Base-by-base conservation (phyloP, 2,888 invertebrate genomes). In the Ligdia adustata region DNA sequence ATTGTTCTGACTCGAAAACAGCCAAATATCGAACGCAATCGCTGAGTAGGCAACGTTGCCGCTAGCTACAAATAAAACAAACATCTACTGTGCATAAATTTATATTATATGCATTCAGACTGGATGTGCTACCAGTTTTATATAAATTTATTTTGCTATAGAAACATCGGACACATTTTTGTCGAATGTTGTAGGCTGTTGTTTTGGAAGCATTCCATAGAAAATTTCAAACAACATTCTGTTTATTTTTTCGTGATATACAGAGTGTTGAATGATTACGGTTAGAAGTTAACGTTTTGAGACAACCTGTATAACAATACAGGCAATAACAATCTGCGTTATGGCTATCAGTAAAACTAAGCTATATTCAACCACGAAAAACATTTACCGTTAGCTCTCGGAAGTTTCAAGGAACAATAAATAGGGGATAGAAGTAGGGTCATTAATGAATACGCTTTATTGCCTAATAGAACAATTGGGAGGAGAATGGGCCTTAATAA, bases 1-100 rank as follows among this genome's bases (percentile, higher is more conserved):
- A 66, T 62, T 63, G 66, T 72, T 69, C 60, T 53, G 49, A 56
- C 57, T 57, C 64, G 62, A 58, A 69, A 64, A 60, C 59, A 55
- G 54, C 62, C 55, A 65, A 69, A 66, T 66, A 69, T 66, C 58
- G 64, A 64, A 62, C 62, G 64, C 64, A 69, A 67, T 57, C 55
- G 62, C 58, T 62, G 61, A 66, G 61, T 66, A 63, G 62, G 65
- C 66, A 68, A 52, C 46, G 42, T n/a, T n/a, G n/a, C n/a, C n/a
- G n/a, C 40, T 58, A 41, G 45, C 51, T 66, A 35, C 55, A 60
- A 69, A 64, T 62, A 69, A 66, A 68, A 62, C 60, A 59, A 59
- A 62, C 38, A 37, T 41, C 56, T 48, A 41, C 47, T n/a, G 60
- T 54, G 52, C 34, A 34, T 55, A 57, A 60, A 63, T 69, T 59